These are phyloP conservation scores for Gryllus bimaculatus DNA, from an alignment of 1,140 invertebrate genomes.

Conservation along the genomic window DNA sequence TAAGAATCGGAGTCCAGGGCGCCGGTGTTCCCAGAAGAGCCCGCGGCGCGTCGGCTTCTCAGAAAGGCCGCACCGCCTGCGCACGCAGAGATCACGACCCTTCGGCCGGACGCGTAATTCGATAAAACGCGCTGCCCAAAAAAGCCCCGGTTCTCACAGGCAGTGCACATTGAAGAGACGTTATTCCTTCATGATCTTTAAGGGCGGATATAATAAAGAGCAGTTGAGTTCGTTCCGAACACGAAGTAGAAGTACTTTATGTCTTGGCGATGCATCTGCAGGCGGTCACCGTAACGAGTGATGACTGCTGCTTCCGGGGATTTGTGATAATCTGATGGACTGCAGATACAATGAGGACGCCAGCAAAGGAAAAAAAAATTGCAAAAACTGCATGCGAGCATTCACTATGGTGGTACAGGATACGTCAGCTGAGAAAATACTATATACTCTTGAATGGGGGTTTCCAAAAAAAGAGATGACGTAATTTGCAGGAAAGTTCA, in stretches of 20 bases:
- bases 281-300: neutral
- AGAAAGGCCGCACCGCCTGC: neutral
- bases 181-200: neutral
- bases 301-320: neutral
- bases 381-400: neutral
- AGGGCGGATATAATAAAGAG: neutral
- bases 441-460: neutral
- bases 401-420: neutral
- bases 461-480: too few relatives aligned
- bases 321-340: neutral
- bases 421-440: neutral
- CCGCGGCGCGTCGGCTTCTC: neutral
- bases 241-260: neutral
- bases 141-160: neutral
- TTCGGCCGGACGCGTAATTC: neutral
- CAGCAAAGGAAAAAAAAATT: neutral
- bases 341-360: neutral
- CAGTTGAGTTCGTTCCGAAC: neutral
- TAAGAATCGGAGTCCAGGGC: too few relatives aligned
- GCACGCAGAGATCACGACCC: neutral
- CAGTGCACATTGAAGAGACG: neutral
- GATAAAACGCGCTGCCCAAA: neutral
- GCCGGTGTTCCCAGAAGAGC: too few relatives aligned
- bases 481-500: too few relatives aligned
- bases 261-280: neutral